Percentiles rank a stretch among this genome's conserved stretches.
phyloP scores from a whole-genome alignment of 92 coral and sea anemone species.

The Actinernus sp. region DNA sequence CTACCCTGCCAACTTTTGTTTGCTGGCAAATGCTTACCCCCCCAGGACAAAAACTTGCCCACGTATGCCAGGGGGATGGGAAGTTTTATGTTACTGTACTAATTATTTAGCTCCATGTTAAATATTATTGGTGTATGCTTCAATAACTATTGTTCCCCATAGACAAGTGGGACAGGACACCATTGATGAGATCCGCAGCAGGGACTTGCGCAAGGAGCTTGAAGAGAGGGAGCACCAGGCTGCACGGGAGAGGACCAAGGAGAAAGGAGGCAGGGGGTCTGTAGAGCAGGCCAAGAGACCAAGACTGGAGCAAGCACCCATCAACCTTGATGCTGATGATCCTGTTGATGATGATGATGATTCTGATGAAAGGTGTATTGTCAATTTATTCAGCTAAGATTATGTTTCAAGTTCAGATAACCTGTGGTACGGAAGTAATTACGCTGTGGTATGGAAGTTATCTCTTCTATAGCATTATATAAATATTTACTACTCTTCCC shows the following conservation, averaged over 20 bases:
- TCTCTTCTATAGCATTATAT: no score
- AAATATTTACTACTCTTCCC: no score
- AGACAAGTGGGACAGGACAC: slow-evolving; percentile 98
- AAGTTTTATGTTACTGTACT: background rate
- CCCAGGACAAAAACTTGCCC: no score
- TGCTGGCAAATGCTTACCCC: no score
- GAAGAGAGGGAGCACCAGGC: slow-evolving; percentile 96
- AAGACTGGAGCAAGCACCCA: slow-evolving; percentile 85
- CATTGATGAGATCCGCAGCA: slow-evolving; percentile 89
- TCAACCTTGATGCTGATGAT: slow-evolving; percentile 97
- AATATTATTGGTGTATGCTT: background rate
- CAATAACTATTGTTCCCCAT: background rate
- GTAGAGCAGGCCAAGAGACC: slow-evolving; percentile 89
- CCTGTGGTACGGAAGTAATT: no score
- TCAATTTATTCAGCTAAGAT: no score
- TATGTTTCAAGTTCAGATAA: no score
- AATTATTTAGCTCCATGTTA: background rate
- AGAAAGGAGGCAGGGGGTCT: slow-evolving; percentile 78
- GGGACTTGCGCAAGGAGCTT: slow-evolving; percentile 93
- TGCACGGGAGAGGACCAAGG: slow-evolving; percentile 87
- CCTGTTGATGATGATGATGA: slow-evolving; percentile 99
- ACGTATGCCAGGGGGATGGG: no score
- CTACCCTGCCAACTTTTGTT: no score
- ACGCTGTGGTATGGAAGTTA: no score
- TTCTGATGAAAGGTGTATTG: slow-evolving; percentile 87